Evolutionary conservation across 2,888 invertebrate species (phyloP).

Genomic region (Cryptocheilus praepositus): DNA sequence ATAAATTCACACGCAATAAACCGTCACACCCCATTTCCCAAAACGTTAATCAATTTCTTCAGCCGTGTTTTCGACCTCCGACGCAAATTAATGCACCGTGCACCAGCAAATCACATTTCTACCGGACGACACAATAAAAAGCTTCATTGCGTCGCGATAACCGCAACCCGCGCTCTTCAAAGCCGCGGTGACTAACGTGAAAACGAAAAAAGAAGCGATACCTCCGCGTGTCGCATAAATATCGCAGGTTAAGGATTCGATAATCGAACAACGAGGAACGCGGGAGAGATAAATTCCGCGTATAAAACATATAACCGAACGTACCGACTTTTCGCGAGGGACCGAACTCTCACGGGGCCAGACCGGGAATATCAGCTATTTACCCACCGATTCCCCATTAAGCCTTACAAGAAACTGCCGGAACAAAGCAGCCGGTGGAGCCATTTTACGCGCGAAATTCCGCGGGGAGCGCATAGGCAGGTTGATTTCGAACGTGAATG

Average conservation of each 20-base stretch:
- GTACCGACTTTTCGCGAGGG: conserved; percentile 10
- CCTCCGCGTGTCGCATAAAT: background rate
- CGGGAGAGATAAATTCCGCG: background rate
- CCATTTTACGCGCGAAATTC: conserved; percentile 17
- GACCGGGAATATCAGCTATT: conserved; percentile 36
- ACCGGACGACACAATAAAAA: too few species aligned
- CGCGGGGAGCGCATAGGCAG: conserved; percentile 27
- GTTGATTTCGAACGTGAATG: conserved; percentile 16
- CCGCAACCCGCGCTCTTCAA: too few species aligned
- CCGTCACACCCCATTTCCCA: too few species aligned
- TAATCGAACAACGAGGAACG: conserved; percentile 3
- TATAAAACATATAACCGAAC: background rate
- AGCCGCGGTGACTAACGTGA: background rate
- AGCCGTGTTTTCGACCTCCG: too few species aligned
- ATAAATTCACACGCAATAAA: too few species aligned
- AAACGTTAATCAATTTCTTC: too few species aligned
- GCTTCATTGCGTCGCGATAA: too few species aligned
- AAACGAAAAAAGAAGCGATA: background rate
- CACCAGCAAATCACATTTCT: too few species aligned
- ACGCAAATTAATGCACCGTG: too few species aligned
- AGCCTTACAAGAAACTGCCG: conserved; percentile 25
- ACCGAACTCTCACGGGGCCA: conserved; percentile 13
- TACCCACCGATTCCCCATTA: conserved; percentile 30
- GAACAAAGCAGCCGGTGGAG: conserved; percentile 19
- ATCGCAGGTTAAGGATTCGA: too few species aligned